phyloP scores from a whole-genome alignment of 2,113 vertebrate species.

The Phycodurus eques region DNA sequence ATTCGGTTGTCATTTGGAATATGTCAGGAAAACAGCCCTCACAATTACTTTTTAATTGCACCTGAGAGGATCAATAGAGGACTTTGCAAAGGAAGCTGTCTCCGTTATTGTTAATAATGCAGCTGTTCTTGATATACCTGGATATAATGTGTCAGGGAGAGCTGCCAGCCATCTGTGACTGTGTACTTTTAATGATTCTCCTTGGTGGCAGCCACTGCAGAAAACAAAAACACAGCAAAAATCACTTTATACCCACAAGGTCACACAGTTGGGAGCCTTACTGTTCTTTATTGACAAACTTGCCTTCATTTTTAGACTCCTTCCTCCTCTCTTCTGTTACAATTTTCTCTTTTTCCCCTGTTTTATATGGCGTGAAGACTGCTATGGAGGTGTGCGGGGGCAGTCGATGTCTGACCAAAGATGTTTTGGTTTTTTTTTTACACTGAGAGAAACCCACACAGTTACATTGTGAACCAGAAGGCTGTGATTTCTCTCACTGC shows the following conservation, averaged over 20 bases:
- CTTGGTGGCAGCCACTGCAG: conserved; percentile 34
- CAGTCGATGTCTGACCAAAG: conserved; percentile 37
- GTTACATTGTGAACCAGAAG: conserved; percentile 27
- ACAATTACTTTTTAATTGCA: conserved; percentile 61
- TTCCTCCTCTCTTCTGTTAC: conserved; percentile 17
- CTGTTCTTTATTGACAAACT: conserved; percentile 51
- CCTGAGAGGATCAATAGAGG: conserved; percentile 44
- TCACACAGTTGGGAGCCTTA: conserved; percentile 33
- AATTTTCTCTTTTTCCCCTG: conserved; percentile 13
- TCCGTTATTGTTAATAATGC: conserved; percentile 44
- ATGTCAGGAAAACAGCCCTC: conserved; percentile 36
- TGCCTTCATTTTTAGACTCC: conserved; percentile 21
- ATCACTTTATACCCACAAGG: conserved; percentile 56
- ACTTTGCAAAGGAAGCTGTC: conserved; percentile 14
- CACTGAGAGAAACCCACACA: conserved; percentile 38
- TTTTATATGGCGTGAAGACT: conserved; percentile 18
- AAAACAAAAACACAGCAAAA: conserved; percentile 47
- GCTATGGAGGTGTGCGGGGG: conserved; percentile 21
- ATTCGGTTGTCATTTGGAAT: conserved; percentile 37
- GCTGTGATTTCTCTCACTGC: conserved; percentile 34
- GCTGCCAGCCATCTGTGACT: conserved; percentile 44
- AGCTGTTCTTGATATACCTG: conserved; percentile 32
- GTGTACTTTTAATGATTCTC: conserved; percentile 52
- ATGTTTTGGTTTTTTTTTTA: conserved; percentile 7
- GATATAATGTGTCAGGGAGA: conserved; percentile 22